phyloP scores from a whole-genome alignment of 2,113 vertebrate genomes.

The Propithecus coquereli region DNA sequence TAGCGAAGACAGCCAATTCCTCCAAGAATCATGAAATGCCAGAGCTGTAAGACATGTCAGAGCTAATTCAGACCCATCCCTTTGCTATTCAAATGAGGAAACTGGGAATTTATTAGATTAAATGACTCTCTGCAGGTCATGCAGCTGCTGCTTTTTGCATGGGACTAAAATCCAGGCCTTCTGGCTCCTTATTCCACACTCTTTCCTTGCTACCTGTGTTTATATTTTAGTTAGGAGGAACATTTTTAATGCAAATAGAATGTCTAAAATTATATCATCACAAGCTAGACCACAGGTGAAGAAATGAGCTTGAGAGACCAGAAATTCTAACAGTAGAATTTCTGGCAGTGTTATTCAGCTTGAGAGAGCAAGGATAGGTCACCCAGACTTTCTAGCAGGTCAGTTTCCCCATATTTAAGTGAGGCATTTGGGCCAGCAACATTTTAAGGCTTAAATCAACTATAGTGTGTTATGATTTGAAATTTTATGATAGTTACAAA shows the following conservation, averaged over 20 bases:
- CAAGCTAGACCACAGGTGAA: neutral
- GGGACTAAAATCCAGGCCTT: neutral
- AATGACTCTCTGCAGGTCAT: neutral
- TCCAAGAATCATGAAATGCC: neutral
- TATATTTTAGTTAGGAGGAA: neutral
- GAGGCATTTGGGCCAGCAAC: neutral
- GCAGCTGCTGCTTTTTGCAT: neutral
- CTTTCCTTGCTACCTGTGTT: neutral
- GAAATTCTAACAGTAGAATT: neutral
- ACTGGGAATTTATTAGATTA: neutral
- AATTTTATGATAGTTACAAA: neutral
- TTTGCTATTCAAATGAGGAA: neutral
- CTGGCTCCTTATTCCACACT: neutral
- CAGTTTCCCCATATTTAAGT: neutral
- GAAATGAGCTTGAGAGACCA: neutral
- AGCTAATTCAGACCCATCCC: neutral
- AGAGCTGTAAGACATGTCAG: neutral
- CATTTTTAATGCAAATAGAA: constrained; percentile 18
- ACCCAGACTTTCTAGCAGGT: neutral
- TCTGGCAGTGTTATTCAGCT: neutral
- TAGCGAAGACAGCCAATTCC: neutral
- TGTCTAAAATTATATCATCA: neutral
- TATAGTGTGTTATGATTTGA: neutral
- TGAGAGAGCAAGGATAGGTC: neutral
- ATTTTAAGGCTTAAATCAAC: neutral